Conservation (phyloP, 2,797 vertebrate species). For the Thripadectes ignobilis region DNA sequence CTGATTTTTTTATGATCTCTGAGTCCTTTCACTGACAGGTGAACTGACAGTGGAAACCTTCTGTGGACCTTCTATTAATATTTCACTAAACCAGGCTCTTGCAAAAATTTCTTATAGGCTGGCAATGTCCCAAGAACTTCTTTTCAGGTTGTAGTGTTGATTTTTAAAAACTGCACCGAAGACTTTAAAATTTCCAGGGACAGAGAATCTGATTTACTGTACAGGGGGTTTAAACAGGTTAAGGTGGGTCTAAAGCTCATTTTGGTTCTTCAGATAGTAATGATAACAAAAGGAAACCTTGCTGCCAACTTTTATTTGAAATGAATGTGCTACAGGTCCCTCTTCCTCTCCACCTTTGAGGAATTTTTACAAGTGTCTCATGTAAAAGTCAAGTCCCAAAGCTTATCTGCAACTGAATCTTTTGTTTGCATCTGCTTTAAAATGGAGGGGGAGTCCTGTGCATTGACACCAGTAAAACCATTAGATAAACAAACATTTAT, state of each 20-base stretch:
- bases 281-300: background rate
- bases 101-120: background rate
- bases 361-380: background rate
- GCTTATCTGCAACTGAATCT: conserved; percentile 40
- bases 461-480: conserved; percentile 33
- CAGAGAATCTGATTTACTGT: background rate
- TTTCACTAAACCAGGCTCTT: background rate
- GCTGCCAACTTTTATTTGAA: background rate
- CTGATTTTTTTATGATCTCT: background rate
- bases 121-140: background rate
- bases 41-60: background rate
- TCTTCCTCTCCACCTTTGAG: background rate
- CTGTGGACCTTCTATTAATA: background rate
- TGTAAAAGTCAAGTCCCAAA: conserved; percentile 1
- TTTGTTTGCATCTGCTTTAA: conserved; percentile 42
- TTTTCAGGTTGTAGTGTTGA: background rate
- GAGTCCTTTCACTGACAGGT: background rate
- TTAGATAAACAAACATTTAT: conserved; percentile 58
- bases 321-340: background rate
- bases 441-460: background rate
- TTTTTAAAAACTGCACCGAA: background rate
- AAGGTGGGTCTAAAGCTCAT: background rate
- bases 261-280: background rate
- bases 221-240: background rate
- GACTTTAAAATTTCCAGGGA: background rate